phyloP scores from a whole-genome alignment of 2,113 vertebrate species.

The Gyps fulvus region DNA sequence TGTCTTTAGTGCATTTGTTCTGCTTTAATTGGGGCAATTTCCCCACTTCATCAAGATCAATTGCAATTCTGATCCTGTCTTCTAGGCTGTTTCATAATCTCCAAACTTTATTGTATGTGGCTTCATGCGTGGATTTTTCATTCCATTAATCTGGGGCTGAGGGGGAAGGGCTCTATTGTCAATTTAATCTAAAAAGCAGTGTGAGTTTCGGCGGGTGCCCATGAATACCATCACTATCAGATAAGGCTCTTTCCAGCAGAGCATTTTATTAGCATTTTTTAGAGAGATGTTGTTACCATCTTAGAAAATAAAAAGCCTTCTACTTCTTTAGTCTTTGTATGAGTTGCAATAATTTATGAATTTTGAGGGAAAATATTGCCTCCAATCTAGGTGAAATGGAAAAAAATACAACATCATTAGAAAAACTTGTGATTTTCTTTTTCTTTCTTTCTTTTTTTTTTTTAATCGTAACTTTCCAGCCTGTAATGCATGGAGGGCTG shows the following conservation, averaged over 20 bases:
- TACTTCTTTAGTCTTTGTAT: background rate
- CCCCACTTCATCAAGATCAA: background rate
- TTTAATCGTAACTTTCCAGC: background rate
- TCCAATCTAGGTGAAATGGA: background rate
- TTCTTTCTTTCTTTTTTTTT: background rate
- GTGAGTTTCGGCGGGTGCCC: background rate
- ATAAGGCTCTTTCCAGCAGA: constrained; percentile 2
- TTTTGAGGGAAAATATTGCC: background rate
- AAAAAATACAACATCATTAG: background rate
- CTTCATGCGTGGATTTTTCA: constrained; percentile 38
- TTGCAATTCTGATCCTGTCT: constrained; percentile 17
- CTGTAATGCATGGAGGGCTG: background rate
- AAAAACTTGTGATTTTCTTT: background rate
- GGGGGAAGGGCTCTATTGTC: background rate
- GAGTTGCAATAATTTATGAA: background rate
- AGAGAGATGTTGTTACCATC: background rate
- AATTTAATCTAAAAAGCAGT: constrained; percentile 23
- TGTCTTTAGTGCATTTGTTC: background rate
- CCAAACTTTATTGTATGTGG: background rate
- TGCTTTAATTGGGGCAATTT: constrained; percentile 25
- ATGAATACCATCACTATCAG: background rate
- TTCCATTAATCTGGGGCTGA: constrained; percentile 2
- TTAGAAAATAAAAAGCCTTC: background rate
- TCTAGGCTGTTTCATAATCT: background rate
- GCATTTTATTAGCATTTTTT: constrained; percentile 32